Conservation (phyloP, 2,797 vertebrate species). For the Aplochiton taeniatus region DNA sequence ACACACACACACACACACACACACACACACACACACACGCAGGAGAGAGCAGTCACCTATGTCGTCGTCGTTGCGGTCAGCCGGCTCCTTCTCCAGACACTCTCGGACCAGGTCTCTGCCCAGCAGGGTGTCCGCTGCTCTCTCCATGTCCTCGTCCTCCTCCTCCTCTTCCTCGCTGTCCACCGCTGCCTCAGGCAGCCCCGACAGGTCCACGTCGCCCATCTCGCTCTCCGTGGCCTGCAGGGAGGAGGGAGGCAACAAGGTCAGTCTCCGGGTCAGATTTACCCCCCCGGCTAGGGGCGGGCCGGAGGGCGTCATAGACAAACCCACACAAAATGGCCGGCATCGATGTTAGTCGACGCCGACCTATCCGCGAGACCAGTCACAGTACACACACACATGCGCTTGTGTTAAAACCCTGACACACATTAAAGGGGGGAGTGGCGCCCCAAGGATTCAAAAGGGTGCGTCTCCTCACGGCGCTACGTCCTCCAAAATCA, state of each 20-base stretch:
- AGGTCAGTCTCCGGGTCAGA: background rate
- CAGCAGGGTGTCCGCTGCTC: constrained; percentile 86
- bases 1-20: background rate
- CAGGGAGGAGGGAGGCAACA: constrained; percentile 13
- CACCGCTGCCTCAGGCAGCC: constrained; percentile 93
- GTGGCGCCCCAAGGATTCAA: no score
- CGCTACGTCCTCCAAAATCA: no score
- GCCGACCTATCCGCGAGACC: no score
- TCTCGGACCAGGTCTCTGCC: constrained; percentile 92
- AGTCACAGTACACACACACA: no score
- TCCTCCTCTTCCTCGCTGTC: constrained; percentile 98
- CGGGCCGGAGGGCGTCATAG: no score
- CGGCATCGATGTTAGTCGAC: no score
- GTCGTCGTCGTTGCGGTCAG: constrained; percentile 93
- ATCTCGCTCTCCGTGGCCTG: constrained; percentile 97
- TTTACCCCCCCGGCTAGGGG: background rate
- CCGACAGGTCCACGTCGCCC: constrained; percentile 94
- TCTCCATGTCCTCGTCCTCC: constrained; percentile 94
- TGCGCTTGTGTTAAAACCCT: no score
- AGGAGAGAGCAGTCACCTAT: constrained; percentile 80
- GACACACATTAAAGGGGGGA: no score
- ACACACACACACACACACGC: background rate
- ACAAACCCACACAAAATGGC: no score
- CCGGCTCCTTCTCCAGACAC: constrained; percentile 95
- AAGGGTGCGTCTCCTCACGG: no score